Base-by-base conservation (phyloP, 2,797 vertebrate species). In the Rallus crepitans region DNA sequence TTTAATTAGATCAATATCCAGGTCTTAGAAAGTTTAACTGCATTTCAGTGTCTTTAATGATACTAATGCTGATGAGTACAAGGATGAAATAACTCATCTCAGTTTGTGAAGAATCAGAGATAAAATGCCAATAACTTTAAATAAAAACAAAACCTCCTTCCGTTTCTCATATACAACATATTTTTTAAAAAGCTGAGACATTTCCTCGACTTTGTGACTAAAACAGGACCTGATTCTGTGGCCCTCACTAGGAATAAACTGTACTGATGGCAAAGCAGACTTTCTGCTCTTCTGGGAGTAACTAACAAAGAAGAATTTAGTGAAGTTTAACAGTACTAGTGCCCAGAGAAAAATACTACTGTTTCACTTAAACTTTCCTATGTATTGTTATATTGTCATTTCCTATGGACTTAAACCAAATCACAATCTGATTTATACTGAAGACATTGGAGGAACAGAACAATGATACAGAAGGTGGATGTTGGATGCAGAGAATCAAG, bases 11-110 rank as follows among this genome's bases (percentile, higher is more conserved):
- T 78, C 61, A 21, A 39, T 91, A 77, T 63, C 18, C 6, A 73
- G n/a, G 19, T 75, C 53, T 94, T 57, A 72, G 53, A 68, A 92
- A 92, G 25, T 76, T 86, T 93, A 90, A 90, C 40, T 86, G 53
- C 42, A 56, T 90, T 89, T 94, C 39, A 31, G 39, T 52, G 39
- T 55, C 52, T 78, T 78, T 69, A 73, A 59, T 17, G 15, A 68
- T 71, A 78, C 35, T 63, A 66, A 56, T 60, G 27, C 31, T 6
- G 2, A 53, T 78, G 64, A 93, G 20, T 45, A 45, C 17, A 42
- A 84, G 25, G 17, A 61, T 82, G 31, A 77, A 80, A 65, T 69
- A 72, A 33, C 31, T 40, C 13, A 59, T 47, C 18, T 55, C 31
- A 40, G 23, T 82, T 90, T 20, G 14, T 56, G 75, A 87, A 65